Base-by-base conservation (phyloP, 2,888 invertebrate species). In the Scaptomyza reducta region DNA sequence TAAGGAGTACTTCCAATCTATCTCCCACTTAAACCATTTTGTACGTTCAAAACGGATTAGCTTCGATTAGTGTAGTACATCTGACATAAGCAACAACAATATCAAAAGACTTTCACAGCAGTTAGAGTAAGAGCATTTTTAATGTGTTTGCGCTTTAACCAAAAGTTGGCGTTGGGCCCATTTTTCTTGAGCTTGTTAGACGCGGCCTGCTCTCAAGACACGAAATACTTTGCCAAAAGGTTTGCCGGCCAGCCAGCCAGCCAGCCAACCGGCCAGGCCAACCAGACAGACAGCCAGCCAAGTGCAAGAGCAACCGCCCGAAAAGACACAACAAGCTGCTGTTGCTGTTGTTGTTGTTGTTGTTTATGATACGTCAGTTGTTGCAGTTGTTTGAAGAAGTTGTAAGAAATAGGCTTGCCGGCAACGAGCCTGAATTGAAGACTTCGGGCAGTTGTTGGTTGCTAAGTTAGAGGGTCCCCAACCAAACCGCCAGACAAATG, bases 131-230 rank as follows among this genome's bases (percentile, higher is more conserved):
- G 74, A 69, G 69, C 61, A 77, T 88, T 84, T 88, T 88, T 87
- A 88, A 88, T 84, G 84, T 87, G 83, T 77, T 87, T 84, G 87
- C 84, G 87, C 87, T 80, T 88, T 88, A 78, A 79, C 87, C 84
- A 75, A 87, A 87, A 78, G 87, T 88, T 88, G 86, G 83, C 77
- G 82, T 83, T 83, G 82, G 82, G 82, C 88, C 88, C 89, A 89
- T 90, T 90, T 90, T 90, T 89, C 89, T 88, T 88, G 75, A 78
- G 85, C 90, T 89, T 89, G 89, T 89, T 90, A 90, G 90, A 82
- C 74, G 68, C 63, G 64, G 68, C 75, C 77, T 66, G 73, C 77
- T 74, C 77, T 61, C 66, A 66, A 75, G 71, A 72, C 67, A 73
- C 67, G 70, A 74, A 87, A 72, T 85, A 81, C 74, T 87, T 79